Base-by-base conservation (phyloP, 2,797 vertebrate genomes). In the Silurus lanzhouensis region DNA sequence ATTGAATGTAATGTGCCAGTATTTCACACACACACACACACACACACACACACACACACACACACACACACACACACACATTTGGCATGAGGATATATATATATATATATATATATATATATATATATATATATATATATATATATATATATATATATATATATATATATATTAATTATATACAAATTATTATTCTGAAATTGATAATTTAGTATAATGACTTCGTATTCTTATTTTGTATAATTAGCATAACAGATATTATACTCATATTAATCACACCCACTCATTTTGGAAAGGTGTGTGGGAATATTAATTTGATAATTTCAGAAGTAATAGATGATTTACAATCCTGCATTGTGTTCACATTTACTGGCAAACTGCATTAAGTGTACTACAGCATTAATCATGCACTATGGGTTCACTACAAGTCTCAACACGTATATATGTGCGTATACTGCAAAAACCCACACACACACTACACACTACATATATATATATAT, bases 21-120 rank as follows among this genome's bases (percentile, higher is more conserved):
- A 58, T 8, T 5, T 2, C 52, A 15, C 74, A 19, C 25, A 76
- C 63, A 63, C 19, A 63, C 61, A 57, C 55, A 57, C 55, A 57
- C 55, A 57, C 55, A 57, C 55, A 64, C 72, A 75, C n/a, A 55
- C 15, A 38, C 74, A 76, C 46, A 76, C n/a, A 77, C 71, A 74
- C 72, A 74, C 46, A 55, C 71, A 55, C 46, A 75, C 48, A 75
- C 22, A n/a, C n/a, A n/a, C n/a, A n/a, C n/a, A n/a, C n/a, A n/a
- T 5, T 9, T 10, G 14, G 57, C 22, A 74, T n/a, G 27, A 68
- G 22, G 7, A 10, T 57, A 31, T 5, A 76, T 12, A 60, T 77
- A 27, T 8, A 27, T 38, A 38, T 20, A 60, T 38, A 60, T 38
- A 31, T 31, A 31, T 31, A 1, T 2, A 31, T 31, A 31, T 31